Evolutionary conservation across 2,888 invertebrate genomes (phyloP).

Genomic region (Netelia inedita): DNA sequence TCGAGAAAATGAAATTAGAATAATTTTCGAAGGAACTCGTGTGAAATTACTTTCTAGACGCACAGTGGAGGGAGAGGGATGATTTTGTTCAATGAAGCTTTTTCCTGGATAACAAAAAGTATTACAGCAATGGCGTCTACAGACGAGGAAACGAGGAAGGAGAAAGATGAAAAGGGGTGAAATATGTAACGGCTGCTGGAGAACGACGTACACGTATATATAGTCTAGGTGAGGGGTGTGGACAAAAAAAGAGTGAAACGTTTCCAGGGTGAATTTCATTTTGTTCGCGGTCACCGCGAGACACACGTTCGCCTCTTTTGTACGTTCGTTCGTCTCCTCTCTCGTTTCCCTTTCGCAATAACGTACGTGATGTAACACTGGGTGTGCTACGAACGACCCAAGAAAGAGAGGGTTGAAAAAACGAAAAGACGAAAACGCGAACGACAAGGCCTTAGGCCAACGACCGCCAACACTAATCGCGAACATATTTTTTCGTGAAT

Average conservation of each 20-base stretch:
- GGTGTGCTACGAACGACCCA: background rate
- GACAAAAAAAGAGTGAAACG: background rate
- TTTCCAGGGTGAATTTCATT: conserved; percentile 69
- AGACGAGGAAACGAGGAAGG: background rate
- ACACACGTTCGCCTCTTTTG: background rate
- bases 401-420: too few species aligned
- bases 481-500: conserved; percentile 48
- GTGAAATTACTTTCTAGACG: conserved; percentile 12
- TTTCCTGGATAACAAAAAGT: background rate
- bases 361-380: conserved; percentile 73
- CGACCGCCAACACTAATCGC: conserved; percentile 40
- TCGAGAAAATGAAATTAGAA: conserved; percentile 53
- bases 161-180: conserved; percentile 1
- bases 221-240: background rate
- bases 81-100: background rate
- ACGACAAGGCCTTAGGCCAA: background rate
- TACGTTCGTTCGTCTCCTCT: background rate
- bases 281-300: conserved; percentile 39
- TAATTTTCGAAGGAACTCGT: conserved; percentile 3
- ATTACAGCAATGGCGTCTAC: background rate
- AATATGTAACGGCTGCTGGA: background rate
- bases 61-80: background rate
- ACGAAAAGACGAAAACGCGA: background rate
- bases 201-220: background rate
- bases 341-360: conserved; percentile 59